Evolutionary conservation across 2,797 vertebrate genomes (phyloP), one percentile per base, ranked within the genome.

Genomic region (Oreonectes daqikongensis): DNA sequence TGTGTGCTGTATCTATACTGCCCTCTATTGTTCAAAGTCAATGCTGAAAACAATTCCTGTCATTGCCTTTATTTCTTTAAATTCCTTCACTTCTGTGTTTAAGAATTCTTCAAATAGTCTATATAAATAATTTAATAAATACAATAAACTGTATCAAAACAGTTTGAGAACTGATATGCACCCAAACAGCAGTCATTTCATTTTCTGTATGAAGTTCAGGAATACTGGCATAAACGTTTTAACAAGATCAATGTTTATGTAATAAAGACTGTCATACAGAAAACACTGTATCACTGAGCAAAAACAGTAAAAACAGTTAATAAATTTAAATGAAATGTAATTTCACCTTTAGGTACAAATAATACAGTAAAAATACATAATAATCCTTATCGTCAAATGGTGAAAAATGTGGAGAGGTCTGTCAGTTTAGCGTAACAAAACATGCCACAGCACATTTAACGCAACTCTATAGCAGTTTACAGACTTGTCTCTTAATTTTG

Each of bases 81-180:
- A 6, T n/a, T 46, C 35, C 40, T 73, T 66, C 53, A 26, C 50
- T 24, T 55, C 2, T 53, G 17, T 74, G 78, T n/a, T 70, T 69
- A 3, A 57, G 12, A 67, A 66, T 30, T 9, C 52, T 42, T 74
- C 65, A 76, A 79, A 69, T 28, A 52, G 5, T n/a, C 26, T 17
- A 40, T 63, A 80, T 72, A 84, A 85, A 87, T 87, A 86, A 86
- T 85, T 86, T 84, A 87, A 84, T 83, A 85, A 75, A 86, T 84
- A 86, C 53, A 77, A 79, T 57, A 75, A 28, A 65, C n/a, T 78
- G 38, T 76, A 61, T 72, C 30, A 30, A 35, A 77, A 67, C 48
- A 46, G 44, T 15, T 70, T 46, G 55, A 70, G 15, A 78, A 52
- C 22, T 55, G 50, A 70, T 14, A 35, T n/a, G n/a, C n/a, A n/a